A percentile compares a stretch with the other conserved stretches of the same genome.
These are phyloP conservation scores for Tuberolachnus salignus DNA, from an alignment of 2,888 invertebrate species.

Conservation along the genomic window DNA sequence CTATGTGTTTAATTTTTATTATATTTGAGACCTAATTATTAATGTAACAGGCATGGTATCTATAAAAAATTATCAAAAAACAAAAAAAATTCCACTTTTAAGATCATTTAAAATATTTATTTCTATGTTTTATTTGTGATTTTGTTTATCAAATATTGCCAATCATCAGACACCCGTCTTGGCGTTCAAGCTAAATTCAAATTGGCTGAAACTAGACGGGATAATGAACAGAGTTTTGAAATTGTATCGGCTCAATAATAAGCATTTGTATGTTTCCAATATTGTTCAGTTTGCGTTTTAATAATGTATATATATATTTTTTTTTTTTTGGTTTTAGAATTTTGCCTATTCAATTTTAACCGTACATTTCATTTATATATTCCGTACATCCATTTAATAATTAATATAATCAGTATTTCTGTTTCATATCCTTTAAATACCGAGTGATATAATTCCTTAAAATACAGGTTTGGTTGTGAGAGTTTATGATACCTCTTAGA, in stretches of 20 bases:
- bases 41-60: constrained; percentile 26
- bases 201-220: constrained; percentile 43
- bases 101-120: constrained; percentile 8
- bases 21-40: not conserved
- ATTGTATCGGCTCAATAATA: constrained; percentile 51
- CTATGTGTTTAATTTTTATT: not conserved
- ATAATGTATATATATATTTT: constrained; percentile 42
- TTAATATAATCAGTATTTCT: constrained; percentile 15
- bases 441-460: constrained; percentile 46
- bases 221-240: constrained; percentile 51
- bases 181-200: constrained; percentile 52
- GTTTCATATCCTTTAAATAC: constrained; percentile 21
- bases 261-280: constrained; percentile 50
- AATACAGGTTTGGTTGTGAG: constrained; percentile 49
- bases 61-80: not conserved
- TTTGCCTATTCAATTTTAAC: constrained; percentile 49
- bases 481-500: not conserved
- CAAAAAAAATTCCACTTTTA: not conserved
- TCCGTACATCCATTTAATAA: not conserved
- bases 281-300: constrained; percentile 35
- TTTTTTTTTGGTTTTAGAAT: constrained; percentile 30
- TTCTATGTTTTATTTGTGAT: constrained; percentile 44
- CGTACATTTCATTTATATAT: constrained; percentile 10
- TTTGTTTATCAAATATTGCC: constrained; percentile 47
- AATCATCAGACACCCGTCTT: constrained; percentile 46